These are phyloP conservation scores for Indri indri DNA, from an alignment of 2,113 vertebrate genomes.

Conservation along the genomic window DNA sequence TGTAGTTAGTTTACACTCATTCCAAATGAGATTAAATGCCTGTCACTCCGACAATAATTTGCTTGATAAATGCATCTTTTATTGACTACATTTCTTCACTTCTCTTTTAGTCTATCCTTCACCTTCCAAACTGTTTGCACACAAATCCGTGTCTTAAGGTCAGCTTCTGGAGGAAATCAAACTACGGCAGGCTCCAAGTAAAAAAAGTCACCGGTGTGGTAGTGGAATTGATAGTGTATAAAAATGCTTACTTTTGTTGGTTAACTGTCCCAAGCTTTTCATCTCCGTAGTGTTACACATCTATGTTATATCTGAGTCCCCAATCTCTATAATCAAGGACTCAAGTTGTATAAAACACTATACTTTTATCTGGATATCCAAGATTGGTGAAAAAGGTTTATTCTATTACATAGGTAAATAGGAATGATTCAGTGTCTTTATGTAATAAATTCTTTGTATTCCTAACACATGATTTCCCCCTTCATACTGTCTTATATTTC, in stretches of 20 bases:
- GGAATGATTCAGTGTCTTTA: neutral
- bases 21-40: neutral
- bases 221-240: neutral
- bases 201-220: neutral
- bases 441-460: neutral
- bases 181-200: neutral
- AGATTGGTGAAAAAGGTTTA: neutral
- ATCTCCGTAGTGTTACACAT: neutral
- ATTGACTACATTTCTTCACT: neutral
- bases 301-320: neutral
- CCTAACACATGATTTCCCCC: neutral
- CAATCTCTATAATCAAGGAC: neutral
- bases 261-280: neutral
- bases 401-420: neutral
- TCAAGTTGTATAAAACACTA: neutral
- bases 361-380: neutral
- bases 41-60: neutral
- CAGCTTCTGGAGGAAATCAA: neutral
- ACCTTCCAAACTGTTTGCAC: neutral
- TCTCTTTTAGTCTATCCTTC: neutral
- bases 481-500: neutral
- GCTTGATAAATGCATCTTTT: neutral
- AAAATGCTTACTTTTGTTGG: neutral
- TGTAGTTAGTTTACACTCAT: neutral
- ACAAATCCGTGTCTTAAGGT: neutral